Evolutionary conservation across 2,888 invertebrate genomes (phyloP), one percentile per base, ranked within the genome.

Genomic region (Euproctis similis): DNA sequence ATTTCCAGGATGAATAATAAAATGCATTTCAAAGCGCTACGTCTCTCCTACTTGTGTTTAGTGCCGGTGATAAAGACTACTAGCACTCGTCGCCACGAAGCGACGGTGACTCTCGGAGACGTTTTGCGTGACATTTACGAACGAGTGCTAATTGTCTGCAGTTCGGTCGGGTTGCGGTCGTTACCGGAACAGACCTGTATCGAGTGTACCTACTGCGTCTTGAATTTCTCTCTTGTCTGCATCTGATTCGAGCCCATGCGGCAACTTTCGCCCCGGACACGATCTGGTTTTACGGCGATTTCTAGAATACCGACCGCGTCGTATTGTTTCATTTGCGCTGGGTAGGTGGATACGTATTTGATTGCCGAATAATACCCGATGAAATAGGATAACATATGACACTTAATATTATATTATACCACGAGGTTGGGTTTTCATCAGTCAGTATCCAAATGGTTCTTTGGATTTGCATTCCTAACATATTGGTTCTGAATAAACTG

Each of bases 51-150:
- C 6, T 14, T 14, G 14, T 14, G 4, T 14, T 14, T 14, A 14
- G 4, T 14, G 14, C n/a, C n/a, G 41, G 39, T 24, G 28, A 29
- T 31, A 39, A n/a, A 37, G 39, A 40, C 46, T 40, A 37, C 45
- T 34, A 42, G 36, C 31, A 36, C 42, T 36, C 27, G 30, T 14
- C 22, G 25, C 35, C 31, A 31, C 28, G 4, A 11, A 3, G 12
- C 21, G n/a, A 19, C 23, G 23, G 28, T 31, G 36, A 39, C 37
- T 39, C 47, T 45, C 42, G 37, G 30, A 41, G 38, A 41, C 48
- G 54, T 52, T n/a, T 62, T 65, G 67, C 80, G 80, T 82, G 82
- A 75, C 77, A 77, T 77, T 69, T 62, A 4, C 46, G 66, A 57
- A 55, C 61, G 46, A 57, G 59, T 59, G 76, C 75, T 78, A 80